phyloP scores from a whole-genome alignment of 1,140 invertebrate genomes.

The Drosophila orosa region DNA sequence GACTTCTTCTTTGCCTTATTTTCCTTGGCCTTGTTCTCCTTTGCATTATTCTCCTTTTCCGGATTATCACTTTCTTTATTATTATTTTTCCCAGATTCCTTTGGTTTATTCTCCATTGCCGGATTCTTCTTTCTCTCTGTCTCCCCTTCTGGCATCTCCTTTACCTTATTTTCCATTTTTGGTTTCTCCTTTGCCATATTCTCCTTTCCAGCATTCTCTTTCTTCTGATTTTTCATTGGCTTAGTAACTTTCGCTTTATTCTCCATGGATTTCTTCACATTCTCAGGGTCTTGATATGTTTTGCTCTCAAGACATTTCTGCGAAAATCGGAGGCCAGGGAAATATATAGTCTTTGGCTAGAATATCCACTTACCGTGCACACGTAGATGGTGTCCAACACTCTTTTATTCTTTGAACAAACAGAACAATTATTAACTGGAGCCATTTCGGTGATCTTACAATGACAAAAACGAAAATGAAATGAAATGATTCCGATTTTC shows the following conservation, averaged over 20 bases:
- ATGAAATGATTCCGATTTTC: not conserved
- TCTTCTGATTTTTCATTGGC: not conserved
- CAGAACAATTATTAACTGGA: not conserved
- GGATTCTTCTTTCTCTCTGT: not conserved
- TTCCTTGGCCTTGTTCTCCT: not conserved
- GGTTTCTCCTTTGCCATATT: not conserved
- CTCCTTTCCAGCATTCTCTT: not conserved
- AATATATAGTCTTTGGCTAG: not conserved
- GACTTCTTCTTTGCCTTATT: not conserved
- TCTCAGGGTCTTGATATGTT: not conserved
- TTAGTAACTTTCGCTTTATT: not conserved
- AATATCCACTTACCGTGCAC: not conserved
- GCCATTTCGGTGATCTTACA: not conserved
- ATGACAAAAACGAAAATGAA: not conserved
- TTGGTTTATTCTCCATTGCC: not conserved
- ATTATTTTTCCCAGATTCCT: too few species aligned
- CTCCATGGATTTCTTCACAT: not conserved
- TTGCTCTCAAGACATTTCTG: not conserved
- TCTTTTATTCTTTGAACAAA: not conserved
- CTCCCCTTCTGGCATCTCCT: not conserved
- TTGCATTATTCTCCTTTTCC: not conserved
- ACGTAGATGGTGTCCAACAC: not conserved
- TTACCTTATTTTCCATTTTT: not conserved
- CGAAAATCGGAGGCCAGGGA: not conserved
- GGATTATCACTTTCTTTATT: too few species aligned